These are phyloP conservation scores for Anoura caudifer DNA, from an alignment of 2,113 vertebrate species.

Conservation along the genomic window DNA sequence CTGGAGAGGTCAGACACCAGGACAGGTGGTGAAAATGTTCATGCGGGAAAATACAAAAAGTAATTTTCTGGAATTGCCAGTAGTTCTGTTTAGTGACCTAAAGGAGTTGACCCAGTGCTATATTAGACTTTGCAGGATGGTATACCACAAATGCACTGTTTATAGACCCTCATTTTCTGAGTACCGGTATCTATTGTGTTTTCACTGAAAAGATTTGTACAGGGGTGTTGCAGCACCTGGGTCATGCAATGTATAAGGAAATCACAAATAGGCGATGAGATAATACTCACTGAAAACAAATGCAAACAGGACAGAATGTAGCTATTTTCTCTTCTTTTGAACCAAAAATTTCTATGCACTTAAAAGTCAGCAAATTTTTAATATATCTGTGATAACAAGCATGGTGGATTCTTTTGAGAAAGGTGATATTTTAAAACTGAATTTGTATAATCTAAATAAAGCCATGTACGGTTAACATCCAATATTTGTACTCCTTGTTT, in stretches of 20 bases:
- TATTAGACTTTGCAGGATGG: slow-evolving; percentile 43
- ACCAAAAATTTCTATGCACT: slow-evolving; percentile 49
- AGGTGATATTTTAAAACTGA: slow-evolving; percentile 46
- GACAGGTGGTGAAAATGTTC: slow-evolving; percentile 66
- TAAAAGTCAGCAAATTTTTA: slow-evolving; percentile 51
- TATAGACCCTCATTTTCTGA: slow-evolving; percentile 26
- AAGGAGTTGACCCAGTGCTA: slow-evolving; percentile 41
- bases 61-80: slow-evolving; percentile 33
- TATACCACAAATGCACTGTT: background rate
- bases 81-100: slow-evolving; percentile 17
- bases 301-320: slow-evolving; percentile 34
- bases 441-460: slow-evolving; percentile 34
- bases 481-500: background rate
- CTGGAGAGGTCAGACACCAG: slow-evolving; percentile 45
- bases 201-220: slow-evolving; percentile 47
- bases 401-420: background rate
- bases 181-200: background rate
- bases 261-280: background rate
- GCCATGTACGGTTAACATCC: background rate
- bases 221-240: background rate
- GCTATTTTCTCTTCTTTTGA: slow-evolving; percentile 54
- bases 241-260: background rate
- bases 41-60: background rate
- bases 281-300: slow-evolving; percentile 8
- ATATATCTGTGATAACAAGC: slow-evolving; percentile 12